These are phyloP conservation scores for Cosmia pyralina DNA, from an alignment of 2,888 invertebrate genomes.

Conservation along the genomic window DNA sequence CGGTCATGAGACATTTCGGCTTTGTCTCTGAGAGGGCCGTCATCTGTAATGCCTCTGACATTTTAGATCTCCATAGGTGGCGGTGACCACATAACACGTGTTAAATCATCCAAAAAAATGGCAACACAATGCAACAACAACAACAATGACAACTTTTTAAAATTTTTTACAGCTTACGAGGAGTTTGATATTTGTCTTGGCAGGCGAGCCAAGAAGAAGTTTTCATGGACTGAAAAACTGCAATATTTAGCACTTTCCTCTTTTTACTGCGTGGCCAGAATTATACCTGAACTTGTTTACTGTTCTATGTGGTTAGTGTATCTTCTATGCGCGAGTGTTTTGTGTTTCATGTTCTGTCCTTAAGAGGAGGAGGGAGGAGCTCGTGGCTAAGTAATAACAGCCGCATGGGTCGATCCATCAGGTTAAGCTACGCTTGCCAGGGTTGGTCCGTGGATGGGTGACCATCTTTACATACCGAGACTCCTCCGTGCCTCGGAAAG, in stretches of 20 bases:
- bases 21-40: neutral
- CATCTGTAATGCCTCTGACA: neutral
- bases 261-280: constrained; percentile 44
- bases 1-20: neutral
- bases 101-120: neutral
- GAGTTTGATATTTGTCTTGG: constrained; percentile 67
- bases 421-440: too few species aligned
- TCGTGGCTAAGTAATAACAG: too few species aligned
- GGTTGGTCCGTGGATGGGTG: too few species aligned
- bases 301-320: constrained; percentile 63
- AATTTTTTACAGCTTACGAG: constrained; percentile 67
- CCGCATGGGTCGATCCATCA: too few species aligned
- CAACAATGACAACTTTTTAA: neutral
- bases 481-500: too few species aligned
- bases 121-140: too few species aligned
- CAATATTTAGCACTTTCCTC: neutral
- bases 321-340: constrained; percentile 60
- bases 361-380: too few species aligned
- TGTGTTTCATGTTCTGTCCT: constrained; percentile 72
- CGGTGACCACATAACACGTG: neutral
- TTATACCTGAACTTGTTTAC: constrained; percentile 67
- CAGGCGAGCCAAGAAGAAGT: constrained; percentile 54
- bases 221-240: neutral
- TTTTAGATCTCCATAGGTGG: too few species aligned
- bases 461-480: too few species aligned